Evolutionary conservation across 2,797 vertebrate genomes (phyloP).

Genomic region (Siniperca scherzeri): DNA sequence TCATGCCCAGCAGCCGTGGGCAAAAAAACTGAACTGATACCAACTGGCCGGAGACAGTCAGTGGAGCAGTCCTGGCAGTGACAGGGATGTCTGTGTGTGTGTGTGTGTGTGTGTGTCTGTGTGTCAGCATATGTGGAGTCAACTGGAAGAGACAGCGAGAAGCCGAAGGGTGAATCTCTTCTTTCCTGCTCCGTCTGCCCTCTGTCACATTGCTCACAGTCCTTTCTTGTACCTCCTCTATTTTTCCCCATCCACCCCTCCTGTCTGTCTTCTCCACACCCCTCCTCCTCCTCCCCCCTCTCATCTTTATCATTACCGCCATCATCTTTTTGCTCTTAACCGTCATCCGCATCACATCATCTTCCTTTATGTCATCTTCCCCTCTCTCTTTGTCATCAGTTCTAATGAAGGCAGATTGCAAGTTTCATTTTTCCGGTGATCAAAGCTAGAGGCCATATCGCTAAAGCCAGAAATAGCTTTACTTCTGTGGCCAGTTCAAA

Average conservation of each 20-base stretch:
- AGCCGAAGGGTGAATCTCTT: conserved; percentile 62
- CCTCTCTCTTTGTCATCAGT: conserved; percentile 34
- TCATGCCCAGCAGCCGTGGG: conserved; percentile 39
- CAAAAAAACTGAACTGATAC: conserved; percentile 49
- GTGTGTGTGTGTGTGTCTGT: conserved; percentile 35
- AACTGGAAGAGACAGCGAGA: conserved; percentile 69
- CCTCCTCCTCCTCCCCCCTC: neutral
- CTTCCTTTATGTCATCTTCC: conserved; percentile 24
- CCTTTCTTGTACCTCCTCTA: conserved; percentile 25
- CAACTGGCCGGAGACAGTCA: conserved; percentile 59
- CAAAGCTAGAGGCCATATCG: conserved; percentile 47
- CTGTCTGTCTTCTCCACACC: neutral
- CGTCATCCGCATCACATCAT: conserved; percentile 30
- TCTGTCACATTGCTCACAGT: conserved; percentile 63
- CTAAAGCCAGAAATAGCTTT: conserved; percentile 67
- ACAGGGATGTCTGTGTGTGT: conserved; percentile 34
- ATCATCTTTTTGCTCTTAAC: conserved; percentile 39
- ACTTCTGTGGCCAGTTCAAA: conserved; percentile 42
- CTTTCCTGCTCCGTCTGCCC: conserved; percentile 60
- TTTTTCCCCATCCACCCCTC: conserved; percentile 7
- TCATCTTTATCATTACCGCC: conserved; percentile 34
- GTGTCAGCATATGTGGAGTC: conserved; percentile 41
- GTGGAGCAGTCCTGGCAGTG: conserved; percentile 60
- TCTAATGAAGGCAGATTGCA: conserved; percentile 47
- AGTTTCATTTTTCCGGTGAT: conserved; percentile 54